Percentiles rank a stretch among this genome's conserved stretches.
Evolutionary conservation across 1,140 invertebrate genomes (phyloP).

Genomic region (Pogonognathellus flavescens): DNA sequence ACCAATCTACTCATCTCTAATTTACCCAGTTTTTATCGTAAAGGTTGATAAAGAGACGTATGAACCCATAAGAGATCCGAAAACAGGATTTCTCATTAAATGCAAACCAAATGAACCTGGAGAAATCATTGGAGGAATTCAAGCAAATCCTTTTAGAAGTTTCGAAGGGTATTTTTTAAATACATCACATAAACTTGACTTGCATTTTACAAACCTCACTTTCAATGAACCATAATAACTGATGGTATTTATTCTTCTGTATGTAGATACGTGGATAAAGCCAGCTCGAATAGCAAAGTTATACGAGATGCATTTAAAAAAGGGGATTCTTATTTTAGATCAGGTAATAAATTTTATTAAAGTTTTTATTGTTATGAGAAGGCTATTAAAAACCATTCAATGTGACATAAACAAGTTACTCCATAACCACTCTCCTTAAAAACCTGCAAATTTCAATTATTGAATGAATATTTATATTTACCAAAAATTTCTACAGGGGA

Average conservation of each 20-base stretch:
- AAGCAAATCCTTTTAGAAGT: constrained; percentile 72
- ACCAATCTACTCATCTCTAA: constrained; percentile 81
- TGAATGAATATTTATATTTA: constrained; percentile 68
- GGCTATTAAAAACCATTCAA: too few relatives aligned
- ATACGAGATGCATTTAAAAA: constrained; percentile 74
- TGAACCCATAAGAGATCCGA: constrained; percentile 73
- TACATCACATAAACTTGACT: too few relatives aligned
- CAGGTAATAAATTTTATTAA: constrained; percentile 70
- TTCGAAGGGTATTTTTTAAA: constrained; percentile 76
- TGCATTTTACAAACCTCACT: too few relatives aligned
- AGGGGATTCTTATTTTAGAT: constrained; percentile 76
- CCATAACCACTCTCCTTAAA: background rate
- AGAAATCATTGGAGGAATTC: constrained; percentile 82
- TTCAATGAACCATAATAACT: background rate
- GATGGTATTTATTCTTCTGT: background rate
- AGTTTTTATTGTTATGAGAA: too few relatives aligned
- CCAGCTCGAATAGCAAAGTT: constrained; percentile 77
- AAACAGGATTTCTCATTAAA: constrained; percentile 58
- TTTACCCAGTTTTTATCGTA: constrained; percentile 91
- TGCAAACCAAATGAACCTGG: constrained; percentile 83
- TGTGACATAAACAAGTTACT: too few relatives aligned
- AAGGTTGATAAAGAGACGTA: constrained; percentile 86
- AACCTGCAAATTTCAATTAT: constrained; percentile 73
- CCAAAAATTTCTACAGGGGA: constrained; percentile 80
- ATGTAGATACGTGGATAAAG: constrained; percentile 74